Evolutionary conservation across 2,888 invertebrate species (phyloP).

Genomic region (Heteromurus nitidus): DNA sequence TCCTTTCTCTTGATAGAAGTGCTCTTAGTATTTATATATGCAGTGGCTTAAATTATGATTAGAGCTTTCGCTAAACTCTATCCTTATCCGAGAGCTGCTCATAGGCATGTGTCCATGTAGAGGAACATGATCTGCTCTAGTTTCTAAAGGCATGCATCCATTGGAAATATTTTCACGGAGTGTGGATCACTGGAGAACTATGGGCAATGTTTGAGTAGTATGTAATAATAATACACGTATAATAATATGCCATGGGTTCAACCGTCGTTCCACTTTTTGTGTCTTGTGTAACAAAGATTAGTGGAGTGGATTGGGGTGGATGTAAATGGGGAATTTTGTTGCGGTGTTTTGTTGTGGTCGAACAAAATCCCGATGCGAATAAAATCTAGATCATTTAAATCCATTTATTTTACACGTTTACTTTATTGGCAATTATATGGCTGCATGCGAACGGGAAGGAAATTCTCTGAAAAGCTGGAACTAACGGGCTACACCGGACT

Average conservation of each 20-base stretch:
- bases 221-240: not conserved
- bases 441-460: no score
- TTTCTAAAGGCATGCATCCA: not conserved
- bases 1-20: not conserved
- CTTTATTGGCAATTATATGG: conserved; percentile 14
- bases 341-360: not conserved
- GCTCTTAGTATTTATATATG: not conserved
- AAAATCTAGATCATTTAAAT: not conserved
- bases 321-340: not conserved
- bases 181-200: not conserved
- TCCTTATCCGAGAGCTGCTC: no score
- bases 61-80: no score
- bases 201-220: not conserved
- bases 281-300: no score
- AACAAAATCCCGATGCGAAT: not conserved
- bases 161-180: conserved; percentile 6
- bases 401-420: not conserved
- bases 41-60: no score
- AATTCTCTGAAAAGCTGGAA: not conserved
- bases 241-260: no score
- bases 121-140: not conserved
- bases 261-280: no score
- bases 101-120: not conserved
- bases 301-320: no score
- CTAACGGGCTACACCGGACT: not conserved